phyloP scores from a whole-genome alignment of 1,140 invertebrate species.

The Homalodisca vitripennis region DNA sequence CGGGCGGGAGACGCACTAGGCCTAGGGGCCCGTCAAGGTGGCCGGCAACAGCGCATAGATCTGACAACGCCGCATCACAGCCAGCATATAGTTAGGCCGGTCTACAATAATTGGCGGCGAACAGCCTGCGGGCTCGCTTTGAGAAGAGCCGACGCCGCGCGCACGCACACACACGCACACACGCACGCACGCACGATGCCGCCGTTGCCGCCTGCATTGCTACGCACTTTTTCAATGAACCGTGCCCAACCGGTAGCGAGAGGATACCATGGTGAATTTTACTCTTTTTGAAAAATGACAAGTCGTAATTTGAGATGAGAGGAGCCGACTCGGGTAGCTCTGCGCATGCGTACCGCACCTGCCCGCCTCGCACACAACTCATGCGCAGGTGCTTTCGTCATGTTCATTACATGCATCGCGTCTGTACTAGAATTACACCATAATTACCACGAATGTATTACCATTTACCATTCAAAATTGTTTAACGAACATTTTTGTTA shows the following conservation, averaged over 20 bases:
- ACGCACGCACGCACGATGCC: neutral
- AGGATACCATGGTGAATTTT: no score
- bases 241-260: no score
- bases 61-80: constrained; percentile 17
- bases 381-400: neutral
- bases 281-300: constrained; percentile 18
- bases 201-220: no score
- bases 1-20: neutral
- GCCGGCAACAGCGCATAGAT: constrained; percentile 12
- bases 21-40: neutral
- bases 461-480: no score
- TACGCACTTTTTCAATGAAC: no score
- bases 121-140: constrained; percentile 13
- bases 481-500: no score
- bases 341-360: neutral
- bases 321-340: neutral
- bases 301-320: constrained; percentile 7
- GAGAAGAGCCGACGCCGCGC: neutral
- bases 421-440: no score
- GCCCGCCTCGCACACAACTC: neutral
- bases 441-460: no score
- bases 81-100: constrained; percentile 18
- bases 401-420: no score
- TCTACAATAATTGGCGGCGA: constrained; percentile 16
- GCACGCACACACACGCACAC: neutral